Evolutionary conservation across 1,140 invertebrate species (phyloP).

Genomic region (Sitobion miscanthi): DNA sequence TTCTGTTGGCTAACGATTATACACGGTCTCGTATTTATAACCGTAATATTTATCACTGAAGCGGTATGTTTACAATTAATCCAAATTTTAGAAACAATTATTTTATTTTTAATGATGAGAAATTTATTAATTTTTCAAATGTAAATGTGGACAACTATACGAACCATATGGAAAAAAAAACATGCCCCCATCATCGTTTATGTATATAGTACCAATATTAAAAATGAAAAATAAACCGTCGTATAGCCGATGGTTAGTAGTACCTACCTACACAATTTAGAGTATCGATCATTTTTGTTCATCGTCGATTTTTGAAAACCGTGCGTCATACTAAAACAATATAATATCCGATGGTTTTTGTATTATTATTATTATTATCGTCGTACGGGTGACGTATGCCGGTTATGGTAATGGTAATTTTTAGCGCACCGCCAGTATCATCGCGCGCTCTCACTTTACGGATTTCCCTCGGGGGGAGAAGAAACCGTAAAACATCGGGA

Average conservation of each 20-base stretch:
- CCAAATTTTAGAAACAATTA: constrained; percentile 20
- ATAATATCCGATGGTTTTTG: not conserved
- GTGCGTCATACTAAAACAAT: not conserved
- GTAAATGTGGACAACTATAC: not conserved
- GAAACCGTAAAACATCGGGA: not conserved
- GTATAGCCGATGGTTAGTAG: not conserved
- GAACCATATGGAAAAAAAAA: not conserved
- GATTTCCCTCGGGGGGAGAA: constrained; percentile 22
- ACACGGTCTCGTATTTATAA: constrained; percentile 11
- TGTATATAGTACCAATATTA: not conserved
- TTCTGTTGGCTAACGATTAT: not conserved
- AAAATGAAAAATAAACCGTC: not conserved
- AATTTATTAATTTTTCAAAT: constrained; percentile 3
- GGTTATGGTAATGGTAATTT: not conserved
- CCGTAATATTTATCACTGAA: constrained; percentile 30
- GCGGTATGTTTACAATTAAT: not conserved
- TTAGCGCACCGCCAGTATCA: not conserved
- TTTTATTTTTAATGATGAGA: constrained; percentile 26
- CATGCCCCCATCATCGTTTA: not conserved
- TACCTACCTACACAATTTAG: not conserved
- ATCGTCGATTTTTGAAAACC: not conserved
- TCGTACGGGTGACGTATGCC: not conserved
- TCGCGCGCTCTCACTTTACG: not conserved
- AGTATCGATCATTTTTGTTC: not conserved
- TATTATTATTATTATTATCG: not conserved